These are phyloP conservation scores for Epiblema foenella DNA, from an alignment of 2,888 invertebrate species.

Conservation along the genomic window DNA sequence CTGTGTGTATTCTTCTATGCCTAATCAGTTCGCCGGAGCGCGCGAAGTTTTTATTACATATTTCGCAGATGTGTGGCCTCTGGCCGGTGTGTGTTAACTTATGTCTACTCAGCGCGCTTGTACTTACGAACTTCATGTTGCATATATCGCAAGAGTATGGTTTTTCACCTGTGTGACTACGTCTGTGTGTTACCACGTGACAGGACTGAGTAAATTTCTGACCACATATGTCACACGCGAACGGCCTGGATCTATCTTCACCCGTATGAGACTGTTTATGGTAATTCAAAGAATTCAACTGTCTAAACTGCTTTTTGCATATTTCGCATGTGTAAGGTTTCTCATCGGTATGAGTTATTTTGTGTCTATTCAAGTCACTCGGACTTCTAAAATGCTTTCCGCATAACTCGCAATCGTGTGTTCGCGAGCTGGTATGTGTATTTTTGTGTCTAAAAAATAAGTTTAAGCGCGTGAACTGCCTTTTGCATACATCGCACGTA, in stretches of 20 bases:
- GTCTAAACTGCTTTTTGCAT: not conserved
- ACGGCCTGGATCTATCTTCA: not conserved
- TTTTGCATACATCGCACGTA: not conserved
- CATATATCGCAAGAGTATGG: not conserved
- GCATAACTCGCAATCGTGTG: not conserved
- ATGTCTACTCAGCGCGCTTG: not conserved
- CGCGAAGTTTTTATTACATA: not conserved
- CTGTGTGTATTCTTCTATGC: not conserved
- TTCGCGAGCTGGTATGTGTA: not conserved
- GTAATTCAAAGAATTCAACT: not conserved
- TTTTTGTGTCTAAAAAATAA: not conserved
- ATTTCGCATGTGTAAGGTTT: not conserved
- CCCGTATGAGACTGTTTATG: not conserved
- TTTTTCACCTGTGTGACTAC: not conserved
- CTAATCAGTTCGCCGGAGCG: not conserved
- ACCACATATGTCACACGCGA: not conserved
- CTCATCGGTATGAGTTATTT: not conserved
- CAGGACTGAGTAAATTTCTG: not conserved
- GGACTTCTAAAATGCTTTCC: not conserved
- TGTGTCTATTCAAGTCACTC: not conserved
- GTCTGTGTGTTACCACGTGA: not conserved
- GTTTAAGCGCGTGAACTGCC: slow-evolving; percentile 1
- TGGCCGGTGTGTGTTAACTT: not conserved
- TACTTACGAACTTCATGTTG: not conserved
- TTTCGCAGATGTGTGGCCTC: not conserved